Percentiles rank a stretch among this genome's conserved stretches.
Conservation (phyloP, 1,140 invertebrate species). For the Tribolium madens region DNA sequence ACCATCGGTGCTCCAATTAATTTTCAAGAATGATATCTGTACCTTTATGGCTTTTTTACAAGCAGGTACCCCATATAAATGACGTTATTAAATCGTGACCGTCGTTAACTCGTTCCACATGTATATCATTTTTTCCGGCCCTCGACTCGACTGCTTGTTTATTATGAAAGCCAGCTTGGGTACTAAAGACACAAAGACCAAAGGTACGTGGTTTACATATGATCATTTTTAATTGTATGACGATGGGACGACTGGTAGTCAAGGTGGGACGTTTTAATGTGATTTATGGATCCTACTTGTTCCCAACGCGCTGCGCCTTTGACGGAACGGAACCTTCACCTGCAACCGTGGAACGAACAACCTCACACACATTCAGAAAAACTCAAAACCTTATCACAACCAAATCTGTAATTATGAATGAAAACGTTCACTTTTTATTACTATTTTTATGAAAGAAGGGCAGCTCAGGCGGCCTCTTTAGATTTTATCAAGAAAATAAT, state of each 20-base stretch:
- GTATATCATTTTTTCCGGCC: constrained; percentile 29
- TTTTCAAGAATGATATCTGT: constrained; percentile 18
- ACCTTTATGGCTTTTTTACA: constrained; percentile 33
- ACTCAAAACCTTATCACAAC: no score
- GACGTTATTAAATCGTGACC: constrained; percentile 36
- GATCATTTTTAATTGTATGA: constrained; percentile 57
- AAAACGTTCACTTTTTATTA: no score
- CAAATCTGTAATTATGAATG: no score
- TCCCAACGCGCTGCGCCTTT: constrained; percentile 47
- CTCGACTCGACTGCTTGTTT: neutral
- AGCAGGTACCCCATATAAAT: constrained; percentile 37
- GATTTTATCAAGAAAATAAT: no score
- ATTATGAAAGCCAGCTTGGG: constrained; percentile 39
- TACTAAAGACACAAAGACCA: constrained; percentile 38
- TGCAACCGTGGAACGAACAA: constrained; percentile 14
- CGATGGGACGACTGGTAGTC: constrained; percentile 50
- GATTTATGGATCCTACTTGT: constrained; percentile 51
- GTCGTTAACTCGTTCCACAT: constrained; percentile 45
- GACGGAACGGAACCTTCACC: constrained; percentile 49
- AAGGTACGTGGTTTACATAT: constrained; percentile 59
- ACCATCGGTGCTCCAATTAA: constrained; percentile 6
- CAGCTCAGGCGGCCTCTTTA: no score
- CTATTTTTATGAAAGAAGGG: no score
- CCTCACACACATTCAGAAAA: no score
- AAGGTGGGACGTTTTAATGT: constrained; percentile 50